Evolutionary conservation across 2,888 invertebrate species (phyloP).

Genomic region (Drosophila mimetica): DNA sequence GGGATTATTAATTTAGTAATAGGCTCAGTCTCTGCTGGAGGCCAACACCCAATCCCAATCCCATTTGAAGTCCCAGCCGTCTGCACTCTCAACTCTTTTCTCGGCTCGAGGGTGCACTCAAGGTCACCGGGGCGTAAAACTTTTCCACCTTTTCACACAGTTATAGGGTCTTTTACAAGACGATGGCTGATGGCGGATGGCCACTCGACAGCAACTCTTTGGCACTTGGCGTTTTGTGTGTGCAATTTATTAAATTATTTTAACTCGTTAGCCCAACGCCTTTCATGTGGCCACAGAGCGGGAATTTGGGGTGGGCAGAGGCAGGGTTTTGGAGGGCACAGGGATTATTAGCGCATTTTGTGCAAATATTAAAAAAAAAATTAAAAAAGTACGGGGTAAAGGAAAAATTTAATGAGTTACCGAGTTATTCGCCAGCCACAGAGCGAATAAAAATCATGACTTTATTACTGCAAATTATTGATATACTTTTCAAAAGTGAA

Average conservation of each 20-base stretch:
- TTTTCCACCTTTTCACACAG: constrained; percentile 55
- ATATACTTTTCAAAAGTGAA: too few relatives aligned
- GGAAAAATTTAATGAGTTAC: constrained; percentile 63
- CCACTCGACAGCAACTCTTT: constrained; percentile 48
- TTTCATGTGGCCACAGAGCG: constrained; percentile 40
- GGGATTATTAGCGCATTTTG: constrained; percentile 73
- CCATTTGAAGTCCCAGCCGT: constrained; percentile 21
- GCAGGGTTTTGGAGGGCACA: neutral
- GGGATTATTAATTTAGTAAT: constrained; percentile 74
- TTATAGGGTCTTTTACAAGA: constrained; percentile 2
- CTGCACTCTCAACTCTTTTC: constrained; percentile 34
- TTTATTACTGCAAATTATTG: neutral
- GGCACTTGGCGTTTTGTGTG: constrained; percentile 63
- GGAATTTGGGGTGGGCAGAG: too few relatives aligned
- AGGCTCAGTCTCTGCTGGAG: constrained; percentile 42
- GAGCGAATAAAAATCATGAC: constrained; percentile 2
- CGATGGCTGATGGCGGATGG: constrained; percentile 25
- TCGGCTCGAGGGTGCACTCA: constrained; percentile 67
- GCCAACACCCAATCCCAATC: constrained; percentile 9
- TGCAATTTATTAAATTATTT: constrained; percentile 74
- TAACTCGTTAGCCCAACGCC: constrained; percentile 70
- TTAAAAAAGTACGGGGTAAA: constrained; percentile 26
- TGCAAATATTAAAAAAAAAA: constrained; percentile 50
- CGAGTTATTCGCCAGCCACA: constrained; percentile 22
- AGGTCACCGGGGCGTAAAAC: constrained; percentile 70